Conservation (phyloP, 2,797 vertebrate species). For the Onychomys arenicola region DNA sequence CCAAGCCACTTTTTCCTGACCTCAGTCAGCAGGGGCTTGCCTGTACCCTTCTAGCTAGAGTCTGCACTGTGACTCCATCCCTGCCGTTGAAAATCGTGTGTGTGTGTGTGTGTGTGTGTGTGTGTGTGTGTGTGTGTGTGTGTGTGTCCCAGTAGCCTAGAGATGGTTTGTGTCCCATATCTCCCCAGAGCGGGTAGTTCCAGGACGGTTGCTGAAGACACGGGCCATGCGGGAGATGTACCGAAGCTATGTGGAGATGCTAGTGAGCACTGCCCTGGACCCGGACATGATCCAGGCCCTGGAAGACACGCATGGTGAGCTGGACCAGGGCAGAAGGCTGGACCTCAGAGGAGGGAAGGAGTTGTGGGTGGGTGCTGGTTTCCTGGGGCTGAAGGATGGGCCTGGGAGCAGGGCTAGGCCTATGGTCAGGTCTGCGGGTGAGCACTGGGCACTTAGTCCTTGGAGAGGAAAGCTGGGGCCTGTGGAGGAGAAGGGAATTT, state of each 20-base stretch:
- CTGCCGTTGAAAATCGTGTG: not conserved
- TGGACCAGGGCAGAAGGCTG: not conserved
- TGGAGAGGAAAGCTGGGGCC: slow-evolving; percentile 87
- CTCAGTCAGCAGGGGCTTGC: not conserved
- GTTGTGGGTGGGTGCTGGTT: not conserved
- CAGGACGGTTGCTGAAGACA: slow-evolving; percentile 91
- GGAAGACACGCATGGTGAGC: slow-evolving; percentile 95
- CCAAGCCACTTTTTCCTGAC: not conserved
- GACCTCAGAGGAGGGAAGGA: slow-evolving; percentile 87
- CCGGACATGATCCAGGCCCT: slow-evolving; percentile 97
- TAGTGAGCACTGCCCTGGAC: slow-evolving; percentile 96
- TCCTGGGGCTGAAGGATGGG: not conserved
- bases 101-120: not conserved
- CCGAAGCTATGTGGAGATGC: slow-evolving; percentile 97
- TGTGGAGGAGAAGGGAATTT: not conserved
- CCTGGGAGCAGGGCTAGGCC: not conserved
- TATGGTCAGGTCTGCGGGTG: not conserved
- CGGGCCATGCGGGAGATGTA: slow-evolving; percentile 97
- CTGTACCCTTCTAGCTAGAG: no score
- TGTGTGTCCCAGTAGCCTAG: not conserved
- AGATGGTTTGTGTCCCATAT: not conserved
- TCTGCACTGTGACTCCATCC: not conserved
- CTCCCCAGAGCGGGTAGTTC: slow-evolving; percentile 82
- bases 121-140: not conserved
- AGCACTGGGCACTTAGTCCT: not conserved